These are phyloP conservation scores for Ecliptopera silaceata DNA, from an alignment of 2,888 invertebrate genomes.

Conservation along the genomic window DNA sequence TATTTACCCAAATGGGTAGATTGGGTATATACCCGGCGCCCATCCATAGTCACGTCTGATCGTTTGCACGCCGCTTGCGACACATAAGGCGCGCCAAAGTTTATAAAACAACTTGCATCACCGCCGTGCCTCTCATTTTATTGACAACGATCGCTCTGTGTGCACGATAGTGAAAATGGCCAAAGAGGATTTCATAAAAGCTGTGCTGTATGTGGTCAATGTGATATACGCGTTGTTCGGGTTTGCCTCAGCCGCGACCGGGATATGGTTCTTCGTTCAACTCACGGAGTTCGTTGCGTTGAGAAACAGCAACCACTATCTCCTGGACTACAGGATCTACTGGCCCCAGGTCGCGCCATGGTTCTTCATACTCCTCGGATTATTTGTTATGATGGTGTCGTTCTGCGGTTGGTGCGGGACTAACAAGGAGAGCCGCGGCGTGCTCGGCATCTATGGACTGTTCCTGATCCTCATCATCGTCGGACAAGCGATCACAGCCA, in stretches of 20 bases:
- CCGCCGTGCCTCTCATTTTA: constrained; percentile 66
- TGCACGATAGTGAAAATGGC: constrained; percentile 63
- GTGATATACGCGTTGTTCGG: constrained; percentile 74
- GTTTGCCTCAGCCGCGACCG: constrained; percentile 69
- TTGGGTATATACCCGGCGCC: no score
- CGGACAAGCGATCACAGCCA: constrained; percentile 66
- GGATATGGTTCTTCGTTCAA: constrained; percentile 79
- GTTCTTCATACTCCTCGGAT: constrained; percentile 72
- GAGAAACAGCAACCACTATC: constrained; percentile 74
- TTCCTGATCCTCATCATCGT: constrained; percentile 68
- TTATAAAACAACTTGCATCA: constrained; percentile 70
- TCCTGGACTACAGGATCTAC: constrained; percentile 74
- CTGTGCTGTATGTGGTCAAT: constrained; percentile 70
- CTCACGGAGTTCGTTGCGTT: constrained; percentile 69
- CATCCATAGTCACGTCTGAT: no score
- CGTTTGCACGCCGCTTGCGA: constrained; percentile 27
- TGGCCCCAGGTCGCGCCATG: constrained; percentile 80
- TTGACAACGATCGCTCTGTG: constrained; percentile 55
- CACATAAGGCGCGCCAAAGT: constrained; percentile 54
- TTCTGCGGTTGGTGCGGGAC: constrained; percentile 77
- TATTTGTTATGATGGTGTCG: constrained; percentile 69
- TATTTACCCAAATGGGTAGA: no score
- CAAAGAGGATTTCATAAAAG: constrained; percentile 72
- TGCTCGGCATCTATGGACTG: constrained; percentile 68
- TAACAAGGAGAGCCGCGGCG: constrained; percentile 66